A percentile compares a stretch with the other conserved stretches of the same genome.
Conservation (phyloP, 2,113 vertebrate species). For the Festucalex cinctus region DNA sequence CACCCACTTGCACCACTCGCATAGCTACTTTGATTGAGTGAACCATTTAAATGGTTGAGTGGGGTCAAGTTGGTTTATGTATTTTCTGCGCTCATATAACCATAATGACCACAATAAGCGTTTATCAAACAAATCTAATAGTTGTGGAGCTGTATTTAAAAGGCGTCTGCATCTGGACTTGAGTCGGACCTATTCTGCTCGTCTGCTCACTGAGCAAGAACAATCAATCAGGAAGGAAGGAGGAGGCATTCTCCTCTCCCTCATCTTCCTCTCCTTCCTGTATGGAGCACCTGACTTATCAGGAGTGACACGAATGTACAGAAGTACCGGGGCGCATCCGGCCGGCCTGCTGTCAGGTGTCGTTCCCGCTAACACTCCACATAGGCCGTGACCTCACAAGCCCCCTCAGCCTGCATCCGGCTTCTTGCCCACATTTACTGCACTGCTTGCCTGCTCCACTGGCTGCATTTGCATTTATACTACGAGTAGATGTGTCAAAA, state of each 20-base stretch:
- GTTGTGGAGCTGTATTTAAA: neutral
- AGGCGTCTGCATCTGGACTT: neutral
- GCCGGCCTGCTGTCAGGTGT: slow-evolving; percentile 66
- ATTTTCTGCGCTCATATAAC: neutral
- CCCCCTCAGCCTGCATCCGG: slow-evolving; percentile 43
- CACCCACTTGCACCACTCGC: neutral
- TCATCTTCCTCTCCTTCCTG: slow-evolving; percentile 41
- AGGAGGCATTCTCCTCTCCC: slow-evolving; percentile 56
- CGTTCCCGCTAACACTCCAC: slow-evolving; percentile 67
- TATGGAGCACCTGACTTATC: slow-evolving; percentile 63
- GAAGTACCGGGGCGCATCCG: slow-evolving; percentile 69
- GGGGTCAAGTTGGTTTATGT: neutral
- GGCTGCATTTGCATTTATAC: slow-evolving; percentile 14
- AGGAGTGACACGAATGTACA: slow-evolving; percentile 66
- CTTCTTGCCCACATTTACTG: slow-evolving; percentile 29
- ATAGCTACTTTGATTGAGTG: neutral
- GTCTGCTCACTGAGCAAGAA: slow-evolving; percentile 58
- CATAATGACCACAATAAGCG: neutral
- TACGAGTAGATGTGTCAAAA: too few species aligned
- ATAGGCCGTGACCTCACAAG: slow-evolving; percentile 66
- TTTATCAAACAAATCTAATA: neutral
- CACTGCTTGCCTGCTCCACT: slow-evolving; percentile 22
- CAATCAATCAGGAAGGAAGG: slow-evolving; percentile 59
- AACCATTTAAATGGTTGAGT: neutral
- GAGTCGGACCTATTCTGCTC: slow-evolving; percentile 43